A percentile compares a stretch with the other conserved stretches of the same genome.
phyloP scores from a whole-genome alignment of 2,888 invertebrate genomes.

The Blera fallax region DNA sequence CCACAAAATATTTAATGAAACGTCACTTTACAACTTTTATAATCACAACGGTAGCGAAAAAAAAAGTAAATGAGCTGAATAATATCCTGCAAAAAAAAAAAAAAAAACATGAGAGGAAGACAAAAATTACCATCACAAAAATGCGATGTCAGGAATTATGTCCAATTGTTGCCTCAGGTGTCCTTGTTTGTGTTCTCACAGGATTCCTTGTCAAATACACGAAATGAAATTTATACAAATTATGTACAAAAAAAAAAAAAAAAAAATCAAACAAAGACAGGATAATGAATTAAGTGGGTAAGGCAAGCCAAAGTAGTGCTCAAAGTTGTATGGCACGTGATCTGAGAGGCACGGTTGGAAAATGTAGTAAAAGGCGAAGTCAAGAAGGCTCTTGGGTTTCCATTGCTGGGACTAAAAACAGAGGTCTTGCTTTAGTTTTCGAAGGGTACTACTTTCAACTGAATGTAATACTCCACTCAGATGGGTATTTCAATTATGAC shows the following conservation, averaged over 20 bases:
- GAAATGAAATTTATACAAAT: slow-evolving; percentile 1
- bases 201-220: slow-evolving; percentile 20
- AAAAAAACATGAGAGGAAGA: slow-evolving; percentile 1
- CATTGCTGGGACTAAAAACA: too few species aligned
- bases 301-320: background rate
- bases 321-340: background rate
- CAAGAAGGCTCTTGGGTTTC: background rate
- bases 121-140: slow-evolving; percentile 2
- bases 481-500: too few species aligned
- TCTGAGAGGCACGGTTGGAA: background rate
- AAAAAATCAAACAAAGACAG: background rate
- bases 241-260: background rate
- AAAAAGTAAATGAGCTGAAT: background rate
- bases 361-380: background rate
- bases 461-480: too few species aligned
- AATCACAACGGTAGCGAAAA: background rate
- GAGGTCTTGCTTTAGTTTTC: too few species aligned
- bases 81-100: background rate
- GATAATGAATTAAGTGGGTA: slow-evolving; percentile 21
- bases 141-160: slow-evolving; percentile 31
- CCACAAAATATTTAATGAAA: slow-evolving; percentile 14
- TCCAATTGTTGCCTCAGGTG: slow-evolving; percentile 36
- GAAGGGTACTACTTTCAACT: too few species aligned
- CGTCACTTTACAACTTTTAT: slow-evolving; percentile 2
- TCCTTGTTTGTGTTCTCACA: background rate